A percentile compares a stretch with the other conserved stretches of the same genome.
phyloP scores from a whole-genome alignment of 2,113 vertebrate genomes.

The Rhegmatorhina hoffmannsi region DNA sequence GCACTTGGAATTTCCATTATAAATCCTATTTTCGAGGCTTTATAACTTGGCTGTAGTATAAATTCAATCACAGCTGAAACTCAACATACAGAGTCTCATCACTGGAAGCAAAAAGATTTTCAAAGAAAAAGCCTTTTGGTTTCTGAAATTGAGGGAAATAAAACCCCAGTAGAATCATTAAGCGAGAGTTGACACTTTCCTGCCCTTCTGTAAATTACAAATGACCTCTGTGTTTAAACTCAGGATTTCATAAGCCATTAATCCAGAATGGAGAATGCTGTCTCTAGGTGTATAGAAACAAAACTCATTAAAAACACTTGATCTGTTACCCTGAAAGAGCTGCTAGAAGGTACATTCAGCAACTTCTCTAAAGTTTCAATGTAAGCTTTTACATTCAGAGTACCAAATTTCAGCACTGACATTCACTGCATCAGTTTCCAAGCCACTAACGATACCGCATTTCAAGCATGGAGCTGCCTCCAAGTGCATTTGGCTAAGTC shows the following conservation, averaged over 20 bases:
- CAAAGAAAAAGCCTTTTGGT: conserved; percentile 10
- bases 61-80: conserved; percentile 69
- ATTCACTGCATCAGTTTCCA: neutral
- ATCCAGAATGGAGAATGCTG: neutral
- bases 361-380: neutral
- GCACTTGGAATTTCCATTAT: conserved; percentile 72
- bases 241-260: conserved; percentile 52
- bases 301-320: conserved; percentile 18
- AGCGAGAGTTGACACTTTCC: neutral
- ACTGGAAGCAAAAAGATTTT: conserved; percentile 54
- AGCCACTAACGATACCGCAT: neutral
- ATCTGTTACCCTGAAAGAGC: neutral
- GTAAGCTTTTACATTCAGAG: neutral
- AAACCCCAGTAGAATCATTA: neutral
- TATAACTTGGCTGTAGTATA: conserved; percentile 72
- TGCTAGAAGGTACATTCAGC: neutral
- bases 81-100: conserved; percentile 46
- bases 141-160: conserved; percentile 4
- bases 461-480: neutral
- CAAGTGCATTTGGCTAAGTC: neutral
- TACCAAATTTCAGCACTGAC: neutral
- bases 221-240: conserved; percentile 46
- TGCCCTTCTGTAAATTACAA: conserved; percentile 50
- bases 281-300: neutral
- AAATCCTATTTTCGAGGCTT: conserved; percentile 74